These are phyloP conservation scores for Zosterops borbonicus DNA, from an alignment of 2,113 vertebrate genomes.

Conservation along the genomic window DNA sequence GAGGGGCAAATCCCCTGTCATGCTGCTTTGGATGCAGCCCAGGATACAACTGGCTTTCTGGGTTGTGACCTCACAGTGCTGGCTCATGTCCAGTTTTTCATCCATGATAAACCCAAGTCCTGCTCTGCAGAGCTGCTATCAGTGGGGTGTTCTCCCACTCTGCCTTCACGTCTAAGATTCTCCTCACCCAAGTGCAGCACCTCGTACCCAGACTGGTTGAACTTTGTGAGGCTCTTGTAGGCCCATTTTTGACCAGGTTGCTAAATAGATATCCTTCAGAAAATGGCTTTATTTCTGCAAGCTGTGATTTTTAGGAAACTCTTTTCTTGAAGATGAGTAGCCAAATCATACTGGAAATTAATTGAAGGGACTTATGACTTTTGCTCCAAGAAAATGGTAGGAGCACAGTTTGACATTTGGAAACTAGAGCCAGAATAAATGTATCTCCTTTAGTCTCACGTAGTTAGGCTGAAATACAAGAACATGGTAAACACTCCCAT, in stretches of 20 bases:
- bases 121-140: background rate
- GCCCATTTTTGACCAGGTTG: background rate
- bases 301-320: background rate
- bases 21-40: background rate
- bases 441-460: background rate
- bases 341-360: background rate
- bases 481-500: background rate
- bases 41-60: rapidly evolving
- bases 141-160: background rate
- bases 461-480: background rate
- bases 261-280: background rate
- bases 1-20: background rate
- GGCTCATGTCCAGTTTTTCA: background rate
- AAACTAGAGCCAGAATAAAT: background rate
- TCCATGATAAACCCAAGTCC: background rate
- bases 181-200: background rate
- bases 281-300: background rate
- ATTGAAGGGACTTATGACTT: background rate
- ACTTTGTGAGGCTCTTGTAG: background rate
- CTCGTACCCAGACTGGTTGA: background rate
- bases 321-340: background rate
- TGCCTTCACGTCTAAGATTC: background rate
- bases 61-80: background rate
- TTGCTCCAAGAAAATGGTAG: background rate
- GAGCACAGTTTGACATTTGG: background rate